A percentile compares a stretch with the other conserved stretches of the same genome.
phyloP scores from a whole-genome alignment of 2,888 invertebrate species.

The Odontothrips loti region DNA sequence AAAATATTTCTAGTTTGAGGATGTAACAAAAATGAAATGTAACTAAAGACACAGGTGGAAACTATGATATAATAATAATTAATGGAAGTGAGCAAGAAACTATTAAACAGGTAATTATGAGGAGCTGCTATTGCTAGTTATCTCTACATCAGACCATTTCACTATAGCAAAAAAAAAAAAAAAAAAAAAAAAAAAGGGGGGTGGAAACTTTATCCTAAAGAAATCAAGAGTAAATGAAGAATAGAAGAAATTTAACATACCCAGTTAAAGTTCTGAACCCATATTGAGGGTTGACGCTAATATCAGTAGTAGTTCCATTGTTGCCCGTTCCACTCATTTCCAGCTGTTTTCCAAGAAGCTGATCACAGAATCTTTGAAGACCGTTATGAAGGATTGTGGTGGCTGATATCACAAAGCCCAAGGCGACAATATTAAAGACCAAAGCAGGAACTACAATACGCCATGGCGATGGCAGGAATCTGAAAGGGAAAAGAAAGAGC shows the following conservation, averaged over 20 bases:
- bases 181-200: no score
- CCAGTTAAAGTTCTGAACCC: background rate
- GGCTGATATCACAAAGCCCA: slow-evolving; percentile 9
- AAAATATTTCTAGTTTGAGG: no score
- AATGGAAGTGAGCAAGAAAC: no score
- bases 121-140: no score
- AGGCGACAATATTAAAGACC: background rate
- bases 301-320: background rate
- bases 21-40: no score
- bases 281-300: background rate
- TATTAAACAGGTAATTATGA: no score
- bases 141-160: no score
- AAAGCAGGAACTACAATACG: background rate
- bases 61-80: no score
- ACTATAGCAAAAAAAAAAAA: no score
- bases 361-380: background rate
- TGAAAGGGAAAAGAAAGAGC: background rate
- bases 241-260: background rate
- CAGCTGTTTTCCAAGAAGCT: background rate
- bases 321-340: background rate
- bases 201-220: no score
- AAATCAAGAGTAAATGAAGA: no score
- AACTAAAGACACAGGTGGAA: no score
- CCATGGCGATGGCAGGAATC: background rate
- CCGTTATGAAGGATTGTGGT: background rate